Percentiles rank a stretch among this genome's conserved stretches.
Evolutionary conservation across 2,888 invertebrate species (phyloP).

Genomic region (Hirtodrosophila alboralis): DNA sequence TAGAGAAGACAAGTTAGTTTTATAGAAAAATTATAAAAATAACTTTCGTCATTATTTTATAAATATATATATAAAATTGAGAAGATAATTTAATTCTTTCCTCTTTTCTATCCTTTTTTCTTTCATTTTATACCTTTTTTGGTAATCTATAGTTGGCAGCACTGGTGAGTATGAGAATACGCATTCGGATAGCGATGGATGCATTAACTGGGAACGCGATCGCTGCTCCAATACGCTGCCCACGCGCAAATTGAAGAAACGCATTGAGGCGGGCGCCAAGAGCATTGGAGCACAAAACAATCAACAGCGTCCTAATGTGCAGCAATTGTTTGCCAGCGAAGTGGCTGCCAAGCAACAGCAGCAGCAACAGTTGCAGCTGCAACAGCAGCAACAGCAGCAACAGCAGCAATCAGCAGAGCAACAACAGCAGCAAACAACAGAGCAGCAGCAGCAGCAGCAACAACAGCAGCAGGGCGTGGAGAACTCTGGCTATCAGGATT

Average conservation of each 20-base stretch:
- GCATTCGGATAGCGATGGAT: constrained; percentile 84
- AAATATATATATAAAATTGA: too few relatives aligned
- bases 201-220: constrained; percentile 83
- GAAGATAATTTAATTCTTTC: too few relatives aligned
- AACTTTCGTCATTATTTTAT: too few relatives aligned
- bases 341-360: constrained; percentile 44
- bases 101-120: too few relatives aligned
- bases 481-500: constrained; percentile 89
- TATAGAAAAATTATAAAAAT: too few relatives aligned
- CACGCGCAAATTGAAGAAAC: constrained; percentile 86
- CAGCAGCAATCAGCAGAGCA: constrained; percentile 81
- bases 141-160: too few relatives aligned
- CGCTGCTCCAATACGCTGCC: constrained; percentile 86
- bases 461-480: constrained; percentile 87
- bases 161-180: constrained; percentile 85
- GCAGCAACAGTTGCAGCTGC: constrained; percentile 50
- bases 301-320: constrained; percentile 84
- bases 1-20: too few relatives aligned
- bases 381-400: constrained; percentile 57
- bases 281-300: constrained; percentile 80
- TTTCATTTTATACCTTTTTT: too few relatives aligned
- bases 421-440: constrained; percentile 28
- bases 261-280: constrained; percentile 85
- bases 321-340: constrained; percentile 82
- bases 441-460: constrained; percentile 16